Percentiles rank a stretch among this genome's conserved stretches.
These are phyloP conservation scores for Grantiella picta DNA, from an alignment of 2,113 vertebrate genomes.

Conservation along the genomic window DNA sequence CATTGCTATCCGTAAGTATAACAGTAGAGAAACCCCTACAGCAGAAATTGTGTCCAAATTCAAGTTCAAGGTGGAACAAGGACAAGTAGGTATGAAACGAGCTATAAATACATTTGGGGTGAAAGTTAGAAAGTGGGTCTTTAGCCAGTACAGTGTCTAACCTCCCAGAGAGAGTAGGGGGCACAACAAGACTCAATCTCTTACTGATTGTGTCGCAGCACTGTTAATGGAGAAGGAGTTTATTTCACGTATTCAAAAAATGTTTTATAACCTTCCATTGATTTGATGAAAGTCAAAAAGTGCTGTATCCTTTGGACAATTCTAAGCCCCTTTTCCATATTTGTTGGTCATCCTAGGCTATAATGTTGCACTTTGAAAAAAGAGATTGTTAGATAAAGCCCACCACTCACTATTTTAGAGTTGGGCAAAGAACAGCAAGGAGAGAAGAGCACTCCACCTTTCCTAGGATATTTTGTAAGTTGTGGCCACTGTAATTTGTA, in stretches of 20 bases:
- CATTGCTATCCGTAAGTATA: not conserved
- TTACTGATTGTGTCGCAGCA: not conserved
- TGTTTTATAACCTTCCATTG: not conserved
- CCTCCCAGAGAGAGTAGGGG: not conserved
- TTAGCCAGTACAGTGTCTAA: not conserved
- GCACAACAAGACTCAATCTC: not conserved
- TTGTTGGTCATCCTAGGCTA: not conserved
- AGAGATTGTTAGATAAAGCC: not conserved
- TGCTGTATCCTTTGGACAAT: not conserved
- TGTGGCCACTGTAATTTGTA: not conserved
- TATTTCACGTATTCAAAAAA: not conserved
- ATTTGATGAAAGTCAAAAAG: not conserved
- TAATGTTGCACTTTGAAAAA: not conserved
- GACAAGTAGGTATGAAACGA: not conserved
- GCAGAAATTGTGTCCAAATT: not conserved
- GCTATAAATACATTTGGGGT: not conserved
- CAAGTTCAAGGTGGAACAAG: not conserved
- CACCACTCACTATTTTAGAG: not conserved
- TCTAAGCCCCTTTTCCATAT: not conserved
- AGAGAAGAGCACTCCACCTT: not conserved
- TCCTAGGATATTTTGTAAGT: not conserved
- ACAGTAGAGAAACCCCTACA: fast-evolving
- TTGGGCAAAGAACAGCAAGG: not conserved
- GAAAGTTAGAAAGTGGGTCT: not conserved
- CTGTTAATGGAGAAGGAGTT: not conserved